Percentiles rank a stretch among this genome's conserved stretches.
Evolutionary conservation across 2,113 vertebrate species (phyloP).

Genomic region (Atlantisia rogersi): DNA sequence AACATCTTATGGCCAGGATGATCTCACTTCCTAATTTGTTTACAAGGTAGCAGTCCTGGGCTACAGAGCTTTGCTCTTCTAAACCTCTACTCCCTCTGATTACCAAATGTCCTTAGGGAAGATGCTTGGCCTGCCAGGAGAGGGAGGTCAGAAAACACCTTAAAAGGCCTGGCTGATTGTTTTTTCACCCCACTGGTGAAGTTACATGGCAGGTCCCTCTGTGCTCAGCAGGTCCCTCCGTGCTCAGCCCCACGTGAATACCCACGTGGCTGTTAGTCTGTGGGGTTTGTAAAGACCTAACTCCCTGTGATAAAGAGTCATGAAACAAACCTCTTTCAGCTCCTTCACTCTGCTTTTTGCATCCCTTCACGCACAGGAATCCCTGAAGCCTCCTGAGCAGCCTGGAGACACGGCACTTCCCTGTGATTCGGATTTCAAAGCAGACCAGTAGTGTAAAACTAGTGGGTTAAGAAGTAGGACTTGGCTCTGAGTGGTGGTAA

Average conservation of each 20-base stretch:
- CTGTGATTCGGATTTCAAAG: no score
- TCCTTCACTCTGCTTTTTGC: neutral
- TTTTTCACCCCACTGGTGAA: neutral
- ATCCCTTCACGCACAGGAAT: neutral
- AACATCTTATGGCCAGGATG: neutral
- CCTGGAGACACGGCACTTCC: neutral
- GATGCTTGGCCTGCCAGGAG: neutral
- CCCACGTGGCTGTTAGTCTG: neutral
- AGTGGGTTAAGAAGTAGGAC: neutral
- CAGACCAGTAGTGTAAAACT: neutral
- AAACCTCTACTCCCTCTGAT: neutral
- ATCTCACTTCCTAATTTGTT: neutral
- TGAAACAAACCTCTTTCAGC: neutral
- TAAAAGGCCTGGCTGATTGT: neutral
- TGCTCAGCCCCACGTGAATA: neutral
- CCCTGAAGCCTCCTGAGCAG: neutral
- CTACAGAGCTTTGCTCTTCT: neutral
- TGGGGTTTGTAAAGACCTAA: neutral
- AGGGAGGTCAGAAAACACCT: neutral
- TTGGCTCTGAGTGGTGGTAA: neutral
- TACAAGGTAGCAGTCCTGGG: neutral
- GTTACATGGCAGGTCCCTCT: neutral
- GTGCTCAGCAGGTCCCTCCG: neutral
- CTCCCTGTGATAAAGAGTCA: neutral
- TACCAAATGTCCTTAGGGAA: neutral